Evolutionary conservation across 2,113 vertebrate genomes (phyloP).

Genomic region (Microcebus tavaratra): DNA sequence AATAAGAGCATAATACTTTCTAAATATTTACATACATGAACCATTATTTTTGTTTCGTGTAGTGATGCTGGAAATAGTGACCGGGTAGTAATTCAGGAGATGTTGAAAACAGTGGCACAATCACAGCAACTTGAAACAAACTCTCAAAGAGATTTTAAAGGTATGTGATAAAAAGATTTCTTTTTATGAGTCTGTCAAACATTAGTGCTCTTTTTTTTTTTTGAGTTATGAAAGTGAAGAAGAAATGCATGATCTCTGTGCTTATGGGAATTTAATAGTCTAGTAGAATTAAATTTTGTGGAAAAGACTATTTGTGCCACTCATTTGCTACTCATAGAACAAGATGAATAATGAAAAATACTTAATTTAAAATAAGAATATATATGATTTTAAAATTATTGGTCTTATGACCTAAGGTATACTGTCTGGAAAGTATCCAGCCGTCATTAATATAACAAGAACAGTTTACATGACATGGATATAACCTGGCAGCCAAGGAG

Average conservation of each 20-base stretch:
- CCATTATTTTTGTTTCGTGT: not conserved
- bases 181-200: not conserved
- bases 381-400: not conserved
- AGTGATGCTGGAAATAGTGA: conserved; percentile 97
- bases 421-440: too few relatives aligned
- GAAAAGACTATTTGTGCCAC: not conserved
- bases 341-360: not conserved
- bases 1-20: not conserved
- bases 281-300: not conserved
- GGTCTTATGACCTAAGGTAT: not conserved
- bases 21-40: not conserved
- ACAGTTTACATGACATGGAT: too few relatives aligned
- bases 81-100: conserved; percentile 97
- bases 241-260: not conserved
- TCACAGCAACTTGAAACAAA: conserved; percentile 98
- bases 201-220: not conserved
- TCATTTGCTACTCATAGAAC: conserved; percentile 2
- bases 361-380: not conserved
- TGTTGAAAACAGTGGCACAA: conserved; percentile 97
- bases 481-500: too few relatives aligned
- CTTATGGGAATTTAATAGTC: not conserved
- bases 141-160: conserved; percentile 98
- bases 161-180: conserved; percentile 78
- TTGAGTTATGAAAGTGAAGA: not conserved
- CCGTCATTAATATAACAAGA: too few relatives aligned